Evolutionary conservation across 2,113 vertebrate species (phyloP).

Genomic region (Pteronura brasiliensis): DNA sequence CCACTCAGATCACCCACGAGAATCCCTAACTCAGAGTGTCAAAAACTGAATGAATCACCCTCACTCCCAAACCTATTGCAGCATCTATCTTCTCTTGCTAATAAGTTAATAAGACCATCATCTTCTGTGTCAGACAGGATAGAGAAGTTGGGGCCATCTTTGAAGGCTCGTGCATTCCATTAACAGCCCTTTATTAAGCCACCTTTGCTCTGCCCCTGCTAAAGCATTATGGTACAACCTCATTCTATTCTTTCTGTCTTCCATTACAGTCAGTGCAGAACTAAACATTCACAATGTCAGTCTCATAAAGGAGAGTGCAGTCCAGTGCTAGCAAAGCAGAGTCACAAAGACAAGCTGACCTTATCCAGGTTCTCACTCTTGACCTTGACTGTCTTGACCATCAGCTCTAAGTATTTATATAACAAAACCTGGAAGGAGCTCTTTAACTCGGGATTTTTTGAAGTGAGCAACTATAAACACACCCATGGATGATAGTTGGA

Average conservation of each 20-base stretch:
- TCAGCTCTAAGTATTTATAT: background rate
- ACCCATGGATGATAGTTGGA: background rate
- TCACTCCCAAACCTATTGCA: background rate
- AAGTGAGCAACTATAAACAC: background rate
- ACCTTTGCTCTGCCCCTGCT: background rate
- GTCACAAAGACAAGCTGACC: background rate
- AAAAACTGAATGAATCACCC: background rate
- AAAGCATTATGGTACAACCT: background rate
- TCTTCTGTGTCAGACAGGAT: background rate
- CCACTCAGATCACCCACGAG: background rate
- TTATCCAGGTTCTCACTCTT: background rate
- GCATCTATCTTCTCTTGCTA: background rate
- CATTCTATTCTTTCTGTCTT: background rate
- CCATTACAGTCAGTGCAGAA: no score
- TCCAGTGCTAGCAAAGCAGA: background rate
- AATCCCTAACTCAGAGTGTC: background rate
- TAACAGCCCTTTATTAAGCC: background rate
- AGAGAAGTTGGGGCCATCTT: background rate
- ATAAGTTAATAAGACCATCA: background rate
- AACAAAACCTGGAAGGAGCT: background rate
- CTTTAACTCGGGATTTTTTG: background rate
- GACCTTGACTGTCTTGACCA: background rate
- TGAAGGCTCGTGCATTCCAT: background rate
- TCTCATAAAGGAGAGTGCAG: background rate
- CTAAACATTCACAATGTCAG: background rate